Conservation (phyloP, 2,113 vertebrate genomes). For the Reinhardtius hippoglossoides region DNA sequence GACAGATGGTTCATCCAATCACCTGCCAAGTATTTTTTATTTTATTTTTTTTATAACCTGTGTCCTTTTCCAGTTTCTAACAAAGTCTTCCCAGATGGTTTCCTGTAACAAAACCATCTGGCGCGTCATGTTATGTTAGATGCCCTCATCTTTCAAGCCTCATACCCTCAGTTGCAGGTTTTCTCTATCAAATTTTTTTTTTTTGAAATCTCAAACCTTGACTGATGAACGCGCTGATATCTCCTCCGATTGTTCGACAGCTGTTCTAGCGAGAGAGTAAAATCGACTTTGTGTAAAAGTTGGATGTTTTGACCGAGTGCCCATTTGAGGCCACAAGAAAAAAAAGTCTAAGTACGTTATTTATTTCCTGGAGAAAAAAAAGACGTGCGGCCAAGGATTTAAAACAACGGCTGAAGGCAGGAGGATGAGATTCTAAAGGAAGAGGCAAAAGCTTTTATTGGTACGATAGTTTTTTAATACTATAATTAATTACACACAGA, state of each 20-base stretch:
- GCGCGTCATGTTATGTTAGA: not conserved
- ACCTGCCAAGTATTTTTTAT: not conserved
- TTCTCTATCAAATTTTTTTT: not conserved
- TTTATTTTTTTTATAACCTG: not conserved
- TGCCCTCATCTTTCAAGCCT: not conserved
- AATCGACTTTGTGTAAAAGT: not conserved
- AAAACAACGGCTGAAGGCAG: not conserved
- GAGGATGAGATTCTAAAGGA: not conserved
- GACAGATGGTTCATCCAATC: conserved; percentile 5
- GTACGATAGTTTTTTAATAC: too few relatives aligned
- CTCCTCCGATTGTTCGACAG: not conserved
- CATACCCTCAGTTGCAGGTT: not conserved
- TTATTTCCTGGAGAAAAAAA: conserved; percentile 5
- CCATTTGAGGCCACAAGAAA: conserved; percentile 9
- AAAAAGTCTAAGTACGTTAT: conserved; percentile 28
- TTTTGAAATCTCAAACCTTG: not conserved
- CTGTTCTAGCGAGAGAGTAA: not conserved
- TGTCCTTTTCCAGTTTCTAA: not conserved
- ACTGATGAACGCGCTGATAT: not conserved
- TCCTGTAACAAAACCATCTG: not conserved
- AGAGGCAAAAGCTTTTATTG: not conserved
- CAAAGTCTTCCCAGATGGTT: conserved; percentile 13
- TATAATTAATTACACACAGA: not conserved
- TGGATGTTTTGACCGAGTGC: not conserved
- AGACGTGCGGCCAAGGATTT: not conserved